phyloP scores from a whole-genome alignment of 2,888 invertebrate genomes.

The Alitta virens region DNA sequence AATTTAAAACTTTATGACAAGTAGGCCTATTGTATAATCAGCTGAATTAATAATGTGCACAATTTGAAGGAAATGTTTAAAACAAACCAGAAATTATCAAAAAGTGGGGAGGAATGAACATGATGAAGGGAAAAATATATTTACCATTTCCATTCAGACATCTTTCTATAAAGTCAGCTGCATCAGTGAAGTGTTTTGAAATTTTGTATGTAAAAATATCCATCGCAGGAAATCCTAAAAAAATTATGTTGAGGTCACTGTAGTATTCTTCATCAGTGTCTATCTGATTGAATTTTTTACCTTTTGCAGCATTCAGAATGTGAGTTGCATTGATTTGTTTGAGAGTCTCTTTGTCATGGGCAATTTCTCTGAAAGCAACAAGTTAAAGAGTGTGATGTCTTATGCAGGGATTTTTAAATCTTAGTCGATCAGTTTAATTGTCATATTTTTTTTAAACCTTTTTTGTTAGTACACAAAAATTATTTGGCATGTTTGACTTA shows the following conservation, averaged over 20 bases:
- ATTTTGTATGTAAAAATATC: slow-evolving; percentile 78
- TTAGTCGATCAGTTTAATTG: too few relatives aligned
- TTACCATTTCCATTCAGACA: slow-evolving; percentile 54
- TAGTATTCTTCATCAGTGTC: slow-evolving; percentile 77
- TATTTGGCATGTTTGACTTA: too few relatives aligned
- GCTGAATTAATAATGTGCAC: too few relatives aligned
- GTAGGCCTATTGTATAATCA: too few relatives aligned
- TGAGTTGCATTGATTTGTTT: slow-evolving; percentile 77
- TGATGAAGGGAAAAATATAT: slow-evolving; percentile 2
- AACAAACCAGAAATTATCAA: too few relatives aligned
- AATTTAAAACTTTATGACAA: too few relatives aligned
- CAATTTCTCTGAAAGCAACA: slow-evolving; percentile 68
- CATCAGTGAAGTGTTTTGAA: slow-evolving; percentile 74
- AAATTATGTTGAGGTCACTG: slow-evolving; percentile 68
- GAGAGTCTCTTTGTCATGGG: slow-evolving; percentile 74
- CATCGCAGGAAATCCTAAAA: slow-evolving; percentile 77
- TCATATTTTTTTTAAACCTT: too few relatives aligned
- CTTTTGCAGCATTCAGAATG: slow-evolving; percentile 82
- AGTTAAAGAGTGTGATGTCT: not conserved
- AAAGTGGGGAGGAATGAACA: too few relatives aligned
- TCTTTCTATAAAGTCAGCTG: slow-evolving; percentile 78
- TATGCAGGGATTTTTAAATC: not conserved
- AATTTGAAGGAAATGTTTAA: too few relatives aligned
- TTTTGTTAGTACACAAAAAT: too few relatives aligned
- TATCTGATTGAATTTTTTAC: slow-evolving; percentile 67